Conservation (phyloP, 2,888 invertebrate species). For the Melikaiella ostensackeni region DNA sequence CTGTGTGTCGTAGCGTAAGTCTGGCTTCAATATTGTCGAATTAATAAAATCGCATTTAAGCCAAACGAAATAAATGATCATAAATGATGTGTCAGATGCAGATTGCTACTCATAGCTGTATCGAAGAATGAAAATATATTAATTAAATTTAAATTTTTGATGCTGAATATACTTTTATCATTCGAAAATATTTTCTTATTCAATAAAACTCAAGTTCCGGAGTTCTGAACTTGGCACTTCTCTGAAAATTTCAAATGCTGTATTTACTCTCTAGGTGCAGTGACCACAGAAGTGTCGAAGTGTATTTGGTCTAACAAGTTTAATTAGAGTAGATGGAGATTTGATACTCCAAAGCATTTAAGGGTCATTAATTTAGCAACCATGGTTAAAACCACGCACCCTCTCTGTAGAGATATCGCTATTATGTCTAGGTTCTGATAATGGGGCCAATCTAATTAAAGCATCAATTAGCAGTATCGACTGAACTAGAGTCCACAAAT, state of each 20-base stretch:
- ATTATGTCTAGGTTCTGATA: constrained; percentile 16
- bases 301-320: background rate
- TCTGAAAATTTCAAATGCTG: too few species aligned
- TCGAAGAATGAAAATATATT: too few species aligned
- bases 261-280: background rate
- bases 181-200: too few species aligned
- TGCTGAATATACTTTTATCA: too few species aligned
- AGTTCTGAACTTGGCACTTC: too few species aligned
- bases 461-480: constrained; percentile 33
- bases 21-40: constrained; percentile 4
- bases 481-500: constrained; percentile 16
- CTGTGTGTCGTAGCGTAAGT: background rate
- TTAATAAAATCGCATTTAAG: background rate
- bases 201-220: too few species aligned
- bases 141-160: too few species aligned
- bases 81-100: background rate
- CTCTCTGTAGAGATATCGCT: constrained; percentile 6
- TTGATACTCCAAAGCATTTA: constrained; percentile 16
- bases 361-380: constrained; percentile 12
- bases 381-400: constrained; percentile 18
- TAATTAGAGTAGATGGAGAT: background rate
- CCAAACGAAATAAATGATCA: background rate
- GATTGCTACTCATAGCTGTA: background rate
- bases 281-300: background rate
- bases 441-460: constrained; percentile 16